Evolutionary conservation across 2,888 invertebrate genomes (phyloP).

Genomic region (Scaptomyza tumidula): DNA sequence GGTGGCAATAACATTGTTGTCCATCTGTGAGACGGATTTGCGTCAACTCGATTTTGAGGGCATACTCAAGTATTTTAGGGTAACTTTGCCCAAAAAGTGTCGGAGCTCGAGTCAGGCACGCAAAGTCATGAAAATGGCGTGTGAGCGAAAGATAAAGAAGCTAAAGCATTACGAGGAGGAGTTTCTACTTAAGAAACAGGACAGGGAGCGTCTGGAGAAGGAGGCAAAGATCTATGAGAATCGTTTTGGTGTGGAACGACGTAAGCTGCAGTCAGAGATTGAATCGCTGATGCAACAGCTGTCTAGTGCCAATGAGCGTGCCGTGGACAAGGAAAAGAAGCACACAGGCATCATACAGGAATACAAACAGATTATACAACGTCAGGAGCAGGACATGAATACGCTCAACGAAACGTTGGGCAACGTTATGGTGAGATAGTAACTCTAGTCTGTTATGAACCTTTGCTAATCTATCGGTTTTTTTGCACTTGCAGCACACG

Average conservation of each 20-base stretch:
- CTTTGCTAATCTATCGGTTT: not conserved
- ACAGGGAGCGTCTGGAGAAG: slow-evolving; percentile 88
- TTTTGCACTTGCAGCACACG: slow-evolving; percentile 84
- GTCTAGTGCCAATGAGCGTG: slow-evolving; percentile 90
- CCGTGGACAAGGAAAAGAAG: slow-evolving; percentile 89
- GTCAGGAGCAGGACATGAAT: slow-evolving; percentile 92
- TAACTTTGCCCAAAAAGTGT: slow-evolving; percentile 98
- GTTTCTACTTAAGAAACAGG: slow-evolving; percentile 90
- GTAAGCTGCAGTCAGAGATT: slow-evolving; percentile 85
- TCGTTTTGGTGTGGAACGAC: slow-evolving; percentile 85
- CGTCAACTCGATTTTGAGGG: slow-evolving; percentile 98
- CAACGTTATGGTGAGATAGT: slow-evolving; percentile 87
- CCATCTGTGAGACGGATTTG: slow-evolving; percentile 95
- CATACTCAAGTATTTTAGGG: slow-evolving; percentile 98
- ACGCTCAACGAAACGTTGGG: slow-evolving; percentile 86
- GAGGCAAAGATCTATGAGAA: slow-evolving; percentile 90
- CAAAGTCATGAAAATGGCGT: slow-evolving; percentile 95
- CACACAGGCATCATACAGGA: slow-evolving; percentile 94
- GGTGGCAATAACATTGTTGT: slow-evolving; percentile 96
- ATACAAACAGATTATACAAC: slow-evolving; percentile 95
- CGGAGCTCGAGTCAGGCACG: slow-evolving; percentile 95
- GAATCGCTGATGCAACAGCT: slow-evolving; percentile 90
- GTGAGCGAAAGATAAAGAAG: slow-evolving; percentile 96
- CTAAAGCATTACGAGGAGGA: slow-evolving; percentile 98
- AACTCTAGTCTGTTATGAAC: not conserved